Evolutionary conservation across 2,113 vertebrate species (phyloP).

Genomic region (Excalfactoria chinensis): DNA sequence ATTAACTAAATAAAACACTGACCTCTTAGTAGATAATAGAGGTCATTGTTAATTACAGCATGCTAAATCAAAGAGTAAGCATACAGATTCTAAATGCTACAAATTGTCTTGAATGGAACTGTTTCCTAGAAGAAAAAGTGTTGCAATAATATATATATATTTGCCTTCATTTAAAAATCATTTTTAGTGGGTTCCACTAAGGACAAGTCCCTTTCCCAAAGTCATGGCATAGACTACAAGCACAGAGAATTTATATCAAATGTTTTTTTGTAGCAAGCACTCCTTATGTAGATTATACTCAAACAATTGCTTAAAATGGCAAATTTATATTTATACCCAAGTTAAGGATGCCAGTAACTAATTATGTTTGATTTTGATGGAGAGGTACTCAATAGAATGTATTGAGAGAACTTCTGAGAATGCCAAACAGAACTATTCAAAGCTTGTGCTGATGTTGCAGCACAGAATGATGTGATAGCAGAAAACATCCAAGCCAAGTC

Average conservation of each 20-base stretch:
- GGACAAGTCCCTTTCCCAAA: not conserved
- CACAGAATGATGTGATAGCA: constrained; percentile 21
- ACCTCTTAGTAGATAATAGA: not conserved
- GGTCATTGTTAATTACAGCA: not conserved
- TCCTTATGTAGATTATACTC: not conserved
- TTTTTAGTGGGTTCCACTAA: not conserved
- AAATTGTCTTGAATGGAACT: not conserved
- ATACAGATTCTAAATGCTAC: not conserved
- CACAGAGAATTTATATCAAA: not conserved
- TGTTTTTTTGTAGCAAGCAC: not conserved
- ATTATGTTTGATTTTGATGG: constrained; percentile 54
- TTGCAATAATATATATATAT: no score
- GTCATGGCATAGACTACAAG: not conserved
- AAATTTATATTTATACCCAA: constrained; percentile 43
- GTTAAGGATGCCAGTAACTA: constrained; percentile 30
- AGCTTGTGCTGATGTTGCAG: constrained; percentile 56
- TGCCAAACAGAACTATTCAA: constrained; percentile 57
- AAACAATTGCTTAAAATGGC: constrained; percentile 37
- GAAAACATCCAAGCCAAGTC: not conserved
- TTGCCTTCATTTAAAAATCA: not conserved
- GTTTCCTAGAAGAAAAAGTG: no score
- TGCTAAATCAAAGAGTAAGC: not conserved
- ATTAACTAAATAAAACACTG: not conserved
- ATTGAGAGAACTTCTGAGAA: constrained; percentile 42
- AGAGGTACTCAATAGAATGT: constrained; percentile 50